Evolutionary conservation across 1,140 invertebrate species (phyloP), one percentile per base, ranked within the genome.

Genomic region (Procambarus virginalis): DNA sequence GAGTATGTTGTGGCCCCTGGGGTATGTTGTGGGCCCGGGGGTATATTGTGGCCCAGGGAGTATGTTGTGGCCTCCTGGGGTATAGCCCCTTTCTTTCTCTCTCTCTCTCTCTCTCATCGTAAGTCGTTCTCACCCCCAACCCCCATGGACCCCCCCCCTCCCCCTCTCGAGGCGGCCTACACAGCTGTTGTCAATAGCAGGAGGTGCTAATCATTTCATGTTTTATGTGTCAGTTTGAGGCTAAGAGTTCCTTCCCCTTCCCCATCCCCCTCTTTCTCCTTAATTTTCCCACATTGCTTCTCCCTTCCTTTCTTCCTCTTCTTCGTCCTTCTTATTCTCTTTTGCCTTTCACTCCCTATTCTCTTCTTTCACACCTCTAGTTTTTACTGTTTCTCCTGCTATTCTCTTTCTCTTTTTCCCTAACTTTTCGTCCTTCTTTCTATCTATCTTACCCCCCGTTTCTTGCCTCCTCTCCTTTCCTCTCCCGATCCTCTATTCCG

Each of bases 141-240:
- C 46, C 17, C 46, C 17, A 49, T 46, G 20, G 46, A 22, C 55
- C 17, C 20, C 55, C 17, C 20, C 49, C 55, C 68, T 17, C 9
- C 64, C 77, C 22, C 77, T 46, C 9, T 9, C 3, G 20, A 55
- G 78, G 49, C 20, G 5, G 14, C 49, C 20, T 12, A 5, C 49
- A 34, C 78, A 80, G 78, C 78, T 80, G 78, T n/a, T 80, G 58
- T 20, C 78, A 80, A 80, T 80, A 49, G 49, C 34, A 34, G 55
- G 22, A 55, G 78, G 78, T 34, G 78, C 78, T 80, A 80, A 80
- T 80, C 78, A 80, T 80, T 58, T 80, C 49, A 80, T 80, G 58
- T 80, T 80, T 80, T 80, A 80, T 80, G 78, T 80, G 78, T 80
- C 78, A 80, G 78, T 49, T 80, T 22, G 49, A n/a, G 22, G 78